Conservation (phyloP, 2,113 vertebrate species). For the Eudorcas thomsonii region DNA sequence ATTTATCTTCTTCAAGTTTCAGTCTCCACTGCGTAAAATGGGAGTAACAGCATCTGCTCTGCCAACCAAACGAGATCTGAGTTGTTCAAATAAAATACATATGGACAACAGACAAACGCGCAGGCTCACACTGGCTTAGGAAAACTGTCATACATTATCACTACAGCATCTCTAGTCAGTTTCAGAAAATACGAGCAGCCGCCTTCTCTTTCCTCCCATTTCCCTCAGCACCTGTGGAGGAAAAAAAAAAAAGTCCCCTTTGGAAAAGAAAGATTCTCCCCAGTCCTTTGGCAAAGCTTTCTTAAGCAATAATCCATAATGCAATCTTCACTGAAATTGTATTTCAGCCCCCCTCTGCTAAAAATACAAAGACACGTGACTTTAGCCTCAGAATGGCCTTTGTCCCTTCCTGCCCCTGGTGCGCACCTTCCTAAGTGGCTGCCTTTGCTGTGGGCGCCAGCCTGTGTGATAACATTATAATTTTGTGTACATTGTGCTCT, state of each 20-base stretch:
- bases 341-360: constrained; percentile 65
- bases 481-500: constrained; percentile 83
- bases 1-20: constrained; percentile 8
- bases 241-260: background rate
- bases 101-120: background rate
- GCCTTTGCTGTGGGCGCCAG: constrained; percentile 73
- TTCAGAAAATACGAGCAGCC: constrained; percentile 6
- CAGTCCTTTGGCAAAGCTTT: constrained; percentile 37
- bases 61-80: background rate
- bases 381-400: constrained; percentile 74
- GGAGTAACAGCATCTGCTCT: background rate
- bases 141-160: background rate
- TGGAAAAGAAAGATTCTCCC: constrained; percentile 6
- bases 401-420: constrained; percentile 71
- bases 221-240: background rate
- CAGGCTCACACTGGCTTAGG: background rate
- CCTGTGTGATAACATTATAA: constrained; percentile 83
- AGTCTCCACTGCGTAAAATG: background rate
- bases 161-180: background rate
- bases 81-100: background rate
- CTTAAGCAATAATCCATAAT: constrained; percentile 59
- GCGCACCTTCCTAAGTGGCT: constrained; percentile 72
- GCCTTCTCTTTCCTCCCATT: background rate
- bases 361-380: constrained; percentile 64
- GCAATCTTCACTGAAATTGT: constrained; percentile 75